Evolutionary conservation across 2,888 invertebrate genomes (phyloP), one percentile per base, ranked within the genome.

Genomic region (Drosophila robusta): DNA sequence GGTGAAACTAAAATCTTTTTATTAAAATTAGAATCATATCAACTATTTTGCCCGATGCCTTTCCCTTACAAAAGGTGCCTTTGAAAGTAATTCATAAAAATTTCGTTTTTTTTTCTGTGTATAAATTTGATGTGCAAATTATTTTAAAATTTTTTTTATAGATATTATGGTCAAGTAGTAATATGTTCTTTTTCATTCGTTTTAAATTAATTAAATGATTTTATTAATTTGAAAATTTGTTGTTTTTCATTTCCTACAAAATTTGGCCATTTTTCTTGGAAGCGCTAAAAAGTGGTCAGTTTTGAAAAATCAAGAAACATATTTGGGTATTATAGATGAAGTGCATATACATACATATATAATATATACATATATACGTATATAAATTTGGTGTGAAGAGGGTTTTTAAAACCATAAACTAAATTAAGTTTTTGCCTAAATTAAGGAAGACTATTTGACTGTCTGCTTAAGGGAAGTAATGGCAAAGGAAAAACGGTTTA

Each of bases 181-280:
- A 46, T 46, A 3, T 1, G 14, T 26, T 45, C 38, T 14, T 6
- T 44, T 45, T 45, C 7, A 11, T 14, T 11, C 7, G 39, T 42
- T 51, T 66, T 65, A 65, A 76, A 75, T 67, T 66, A 77, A 52
- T 29, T 29, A 54, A 70, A 70, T 70, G 51, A 74, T 61, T 76
- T 71, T 24, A 54, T 71, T 57, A 61, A 66, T 56, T 57, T 55
- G 54, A 54, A 49, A 63, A 65, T 75, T 71, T 58, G 52, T 70
- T 71, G 64, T 50, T 64, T 63, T 50, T 49, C 49, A 60, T 60
- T 73, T 73, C 70, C 82, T 85, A 89, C 87, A 84, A 90, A 91
- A 91, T 91, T 91, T 91, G 91, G 91, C 91, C 90, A 92, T 91
- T 90, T 87, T 86, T 85, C 85, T 82, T 92, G 91, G 91, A 91